phyloP scores from a whole-genome alignment of 1,140 invertebrate species.

The Halesus radiatus region DNA sequence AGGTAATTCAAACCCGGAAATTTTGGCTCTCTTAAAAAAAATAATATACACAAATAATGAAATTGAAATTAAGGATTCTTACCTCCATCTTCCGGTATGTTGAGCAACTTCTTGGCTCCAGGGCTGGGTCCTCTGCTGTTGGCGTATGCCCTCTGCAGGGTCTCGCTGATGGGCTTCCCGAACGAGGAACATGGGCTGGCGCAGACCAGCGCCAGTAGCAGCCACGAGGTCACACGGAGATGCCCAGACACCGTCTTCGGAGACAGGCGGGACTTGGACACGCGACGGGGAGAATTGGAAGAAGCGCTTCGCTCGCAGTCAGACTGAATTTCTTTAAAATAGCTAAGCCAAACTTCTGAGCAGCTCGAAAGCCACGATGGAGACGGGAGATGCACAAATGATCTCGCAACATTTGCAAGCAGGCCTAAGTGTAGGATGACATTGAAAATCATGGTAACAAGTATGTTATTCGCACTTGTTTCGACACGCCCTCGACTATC shows the following conservation, averaged over 20 bases:
- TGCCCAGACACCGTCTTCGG: background rate
- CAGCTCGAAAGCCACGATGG: background rate
- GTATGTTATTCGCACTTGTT: background rate
- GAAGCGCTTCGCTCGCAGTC: background rate
- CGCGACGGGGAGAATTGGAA: background rate
- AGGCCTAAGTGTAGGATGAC: background rate
- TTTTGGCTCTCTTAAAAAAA: too few species aligned
- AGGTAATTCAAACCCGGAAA: too few species aligned
- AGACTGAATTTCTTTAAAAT: slow-evolving; percentile 6
- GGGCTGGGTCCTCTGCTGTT: slow-evolving; percentile 68
- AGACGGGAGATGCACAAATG: background rate
- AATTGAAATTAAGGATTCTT: slow-evolving; percentile 42
- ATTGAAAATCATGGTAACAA: slow-evolving; percentile 19
- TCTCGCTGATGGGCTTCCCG: slow-evolving; percentile 69
- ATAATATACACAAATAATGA: background rate
- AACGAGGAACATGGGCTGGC: background rate
- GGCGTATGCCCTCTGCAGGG: slow-evolving; percentile 68
- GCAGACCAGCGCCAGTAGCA: slow-evolving; percentile 35
- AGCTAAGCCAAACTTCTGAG: slow-evolving; percentile 6
- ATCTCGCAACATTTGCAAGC: background rate
- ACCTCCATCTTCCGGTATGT: slow-evolving; percentile 71
- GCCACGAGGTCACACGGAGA: background rate
- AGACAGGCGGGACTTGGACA: background rate
- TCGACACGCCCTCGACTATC: slow-evolving; percentile 21
- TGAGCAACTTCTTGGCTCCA: slow-evolving; percentile 70